phyloP scores from a whole-genome alignment of 2,113 vertebrate species.

The Psilopsiagon aurifrons region DNA sequence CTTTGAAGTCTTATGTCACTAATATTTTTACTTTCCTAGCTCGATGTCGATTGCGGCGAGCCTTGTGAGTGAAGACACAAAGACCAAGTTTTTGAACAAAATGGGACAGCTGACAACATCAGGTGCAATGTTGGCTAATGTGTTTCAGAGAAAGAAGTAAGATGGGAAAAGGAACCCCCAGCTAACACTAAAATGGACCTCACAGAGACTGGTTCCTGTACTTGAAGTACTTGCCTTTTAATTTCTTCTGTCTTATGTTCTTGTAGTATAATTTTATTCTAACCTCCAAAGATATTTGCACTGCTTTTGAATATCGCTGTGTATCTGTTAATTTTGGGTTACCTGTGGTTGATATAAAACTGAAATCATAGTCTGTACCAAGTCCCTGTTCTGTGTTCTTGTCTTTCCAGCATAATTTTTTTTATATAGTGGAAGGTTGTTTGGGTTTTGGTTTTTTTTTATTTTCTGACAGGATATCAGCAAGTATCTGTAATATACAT shows the following conservation, averaged over 20 bases:
- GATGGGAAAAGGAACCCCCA: slow-evolving; percentile 49
- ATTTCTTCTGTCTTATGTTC: slow-evolving; percentile 81
- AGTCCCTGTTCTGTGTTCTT: slow-evolving; percentile 85
- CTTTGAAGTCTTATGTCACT: neutral
- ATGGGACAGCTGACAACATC: slow-evolving; percentile 99
- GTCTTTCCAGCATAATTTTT: slow-evolving; percentile 84
- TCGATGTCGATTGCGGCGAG: slow-evolving; percentile 96
- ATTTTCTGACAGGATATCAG: slow-evolving; percentile 80
- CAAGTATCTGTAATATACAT: slow-evolving; percentile 94
- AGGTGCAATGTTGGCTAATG: slow-evolving; percentile 97
- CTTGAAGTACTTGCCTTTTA: slow-evolving; percentile 96
- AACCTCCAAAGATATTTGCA: slow-evolving; percentile 99
- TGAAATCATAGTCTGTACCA: slow-evolving; percentile 81
- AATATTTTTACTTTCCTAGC: slow-evolving; percentile 68
- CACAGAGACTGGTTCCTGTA: slow-evolving; percentile 82
- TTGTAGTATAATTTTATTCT: slow-evolving; percentile 88
- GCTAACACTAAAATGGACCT: slow-evolving; percentile 79
- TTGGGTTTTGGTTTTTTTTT: slow-evolving; percentile 2
- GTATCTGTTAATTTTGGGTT: slow-evolving; percentile 81
- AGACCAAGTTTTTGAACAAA: slow-evolving; percentile 99
- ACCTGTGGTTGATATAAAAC: slow-evolving; percentile 80
- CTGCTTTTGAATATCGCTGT: slow-evolving; percentile 86
- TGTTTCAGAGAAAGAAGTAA: slow-evolving; percentile 98
- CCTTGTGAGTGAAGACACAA: slow-evolving; percentile 97
- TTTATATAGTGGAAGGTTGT: slow-evolving; percentile 81